Percentiles rank a stretch among this genome's conserved stretches.
These are phyloP conservation scores for Busseola fusca DNA, from an alignment of 2,888 invertebrate genomes.

Conservation along the genomic window DNA sequence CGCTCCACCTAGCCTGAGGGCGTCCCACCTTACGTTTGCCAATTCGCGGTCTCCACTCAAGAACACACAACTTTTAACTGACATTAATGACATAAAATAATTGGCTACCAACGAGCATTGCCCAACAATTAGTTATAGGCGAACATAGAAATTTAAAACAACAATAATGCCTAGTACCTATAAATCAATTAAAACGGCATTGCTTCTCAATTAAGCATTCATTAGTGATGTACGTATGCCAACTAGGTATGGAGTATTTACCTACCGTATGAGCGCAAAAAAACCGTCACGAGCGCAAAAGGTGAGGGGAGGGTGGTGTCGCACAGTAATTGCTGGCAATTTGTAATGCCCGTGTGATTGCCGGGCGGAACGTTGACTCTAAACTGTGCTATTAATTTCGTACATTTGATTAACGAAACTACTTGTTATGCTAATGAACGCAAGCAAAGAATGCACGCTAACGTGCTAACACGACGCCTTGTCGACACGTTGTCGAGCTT, in stretches of 20 bases:
- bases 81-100: background rate
- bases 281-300: constrained; percentile 75
- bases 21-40: too few relatives aligned
- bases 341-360: constrained; percentile 88
- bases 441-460: constrained; percentile 87
- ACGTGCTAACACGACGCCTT: constrained; percentile 84
- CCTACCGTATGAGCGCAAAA: constrained; percentile 71
- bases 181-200: constrained; percentile 46
- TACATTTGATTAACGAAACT: constrained; percentile 89
- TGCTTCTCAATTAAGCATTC: constrained; percentile 59
- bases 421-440: constrained; percentile 89
- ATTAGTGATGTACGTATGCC: constrained; percentile 67
- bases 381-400: constrained; percentile 89
- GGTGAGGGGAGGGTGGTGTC: constrained; percentile 77
- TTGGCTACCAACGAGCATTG: background rate
- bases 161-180: background rate
- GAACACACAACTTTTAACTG: too few relatives aligned
- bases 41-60: too few relatives aligned
- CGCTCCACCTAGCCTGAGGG: too few relatives aligned
- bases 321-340: constrained; percentile 85
- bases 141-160: background rate
- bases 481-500: constrained; percentile 86
- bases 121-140: too few relatives aligned
- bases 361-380: constrained; percentile 85
- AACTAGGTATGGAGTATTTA: constrained; percentile 73